Evolutionary conservation across 2,113 vertebrate genomes (phyloP).

Genomic region (Enhydra lutris): DNA sequence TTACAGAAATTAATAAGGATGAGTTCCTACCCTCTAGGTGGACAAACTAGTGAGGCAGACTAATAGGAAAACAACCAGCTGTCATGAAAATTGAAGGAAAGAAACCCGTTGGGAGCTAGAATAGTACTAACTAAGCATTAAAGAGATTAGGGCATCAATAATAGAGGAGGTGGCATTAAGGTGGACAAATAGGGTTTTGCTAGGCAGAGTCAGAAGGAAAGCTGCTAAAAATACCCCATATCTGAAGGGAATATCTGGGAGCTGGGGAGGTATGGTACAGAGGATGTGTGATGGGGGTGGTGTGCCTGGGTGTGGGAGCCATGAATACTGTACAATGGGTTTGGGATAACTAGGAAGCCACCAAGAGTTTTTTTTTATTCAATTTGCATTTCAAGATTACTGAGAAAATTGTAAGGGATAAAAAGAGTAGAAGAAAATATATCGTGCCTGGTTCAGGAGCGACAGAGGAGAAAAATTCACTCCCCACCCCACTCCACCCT

Average conservation of each 20-base stretch:
- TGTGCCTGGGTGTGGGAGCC: not conserved
- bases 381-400: not conserved
- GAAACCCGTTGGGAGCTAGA: not conserved
- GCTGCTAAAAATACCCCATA: not conserved
- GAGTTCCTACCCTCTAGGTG: not conserved
- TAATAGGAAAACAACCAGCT: not conserved
- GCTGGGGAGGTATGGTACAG: fast-evolving
- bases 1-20: not conserved
- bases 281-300: too few species aligned
- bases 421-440: slow-evolving; percentile 22
- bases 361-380: not conserved
- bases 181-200: not conserved
- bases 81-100: not conserved
- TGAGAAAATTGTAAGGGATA: not conserved
- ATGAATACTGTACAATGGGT: not conserved
- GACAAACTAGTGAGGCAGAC: not conserved
- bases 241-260: not conserved
- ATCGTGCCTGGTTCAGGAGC: not conserved
- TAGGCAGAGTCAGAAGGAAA: not conserved
- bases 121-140: not conserved
- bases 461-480: not conserved
- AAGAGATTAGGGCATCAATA: not conserved
- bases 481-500: not conserved
- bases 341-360: not conserved
- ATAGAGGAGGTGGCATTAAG: not conserved